Base-by-base conservation (phyloP, 2,888 invertebrate genomes). In the Marasmarcha lunaedactyla region DNA sequence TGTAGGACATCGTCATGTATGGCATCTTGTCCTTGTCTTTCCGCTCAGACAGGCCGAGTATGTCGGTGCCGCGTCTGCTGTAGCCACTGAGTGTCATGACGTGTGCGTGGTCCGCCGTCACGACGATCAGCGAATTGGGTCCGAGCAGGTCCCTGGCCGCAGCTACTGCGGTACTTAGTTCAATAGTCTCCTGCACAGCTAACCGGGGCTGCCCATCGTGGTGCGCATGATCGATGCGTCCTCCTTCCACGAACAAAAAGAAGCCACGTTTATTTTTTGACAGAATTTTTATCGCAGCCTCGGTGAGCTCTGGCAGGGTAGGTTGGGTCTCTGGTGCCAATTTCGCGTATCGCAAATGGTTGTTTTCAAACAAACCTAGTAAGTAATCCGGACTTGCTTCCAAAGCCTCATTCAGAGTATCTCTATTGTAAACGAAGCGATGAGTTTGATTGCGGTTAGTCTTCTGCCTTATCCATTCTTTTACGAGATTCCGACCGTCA, bases 61-160 rank as follows among this genome's bases (percentile, higher is more conserved):
- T 56, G 25, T 51, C 48, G 38, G 46, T 45, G 2, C 61, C 61
- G 7, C 89, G 69, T 15, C 66, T 61, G 2, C 88, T 77, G 59
- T 91, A 91, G 0, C 91, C 91, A 15, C 81, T 78, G 43, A 86
- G 73, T 30, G 83, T 76, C 78, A 91, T 85, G 0, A 87, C 85
- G 57, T 90, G 90, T 0, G 89, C 85, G 57, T 91, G 91, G 66
- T 91, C 91, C 0, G 90, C 83, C 0, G 90, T 89, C 1, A 90
- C 90, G 10, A 93, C 85, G 26, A 92, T 85, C 14, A 93, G 67
- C 0, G 92, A 92, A 37, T 92, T 42, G 5, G 39, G 41, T 2
- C 25, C 15, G 4, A 37, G 43, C 3, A 88, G 59, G 36, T 81
- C 57, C 13, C 30, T 30, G 1, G 90, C 50, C 10, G 34, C 38